Evolutionary conservation across 1,140 invertebrate species (phyloP), one percentile per base, ranked within the genome.

Genomic region (Muscidifurax raptorellus): DNA sequence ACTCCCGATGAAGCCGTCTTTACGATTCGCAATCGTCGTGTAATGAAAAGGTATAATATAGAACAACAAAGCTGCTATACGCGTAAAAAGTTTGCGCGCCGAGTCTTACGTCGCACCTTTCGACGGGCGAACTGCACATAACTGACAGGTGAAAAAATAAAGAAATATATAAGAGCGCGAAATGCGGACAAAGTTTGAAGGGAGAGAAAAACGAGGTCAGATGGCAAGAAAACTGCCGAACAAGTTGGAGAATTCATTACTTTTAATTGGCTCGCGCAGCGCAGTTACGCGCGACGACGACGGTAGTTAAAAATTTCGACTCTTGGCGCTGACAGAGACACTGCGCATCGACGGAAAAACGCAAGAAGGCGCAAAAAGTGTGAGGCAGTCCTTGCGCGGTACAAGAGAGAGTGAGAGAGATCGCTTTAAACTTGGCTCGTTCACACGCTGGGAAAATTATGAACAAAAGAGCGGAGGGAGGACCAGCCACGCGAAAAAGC

Each of bases 381-480:
- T 0, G 27, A 30, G 10, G 67, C 27, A 69, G 67, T 69, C 25
- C 67, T 28, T 30, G 25, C 27, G 30, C 10, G 27, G 27, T 7
- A 12, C 22, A 22, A 36, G 30, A 64, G 7, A 64, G 4, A 32
- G 36, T 2, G 28, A 2, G 76, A 64, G 28, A 59, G 47, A 77
- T 22, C n/a, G 72, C 52, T 59, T 59, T 59, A 59, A 59, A 77
- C 72, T 77, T 71, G 74, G 0, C 2, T n/a, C 83, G 66, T 84
- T 84, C 77, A 75, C 77, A 80, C 83, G 77, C 83, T 84, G 30
- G 77, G 66, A 80, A 84, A 84, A 84, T 84, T 77, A 84, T 77
- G 83, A 71, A 84, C 77, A 84, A 82, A 84, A 47, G 77, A 72
- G 36, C 64, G 59, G 18, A 4, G 72, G 27, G 30, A 7, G 52